Percentiles rank a stretch among this genome's conserved stretches.
These are phyloP conservation scores for Andrena trimmerana DNA, from an alignment of 2,888 invertebrate species.

Conservation along the genomic window DNA sequence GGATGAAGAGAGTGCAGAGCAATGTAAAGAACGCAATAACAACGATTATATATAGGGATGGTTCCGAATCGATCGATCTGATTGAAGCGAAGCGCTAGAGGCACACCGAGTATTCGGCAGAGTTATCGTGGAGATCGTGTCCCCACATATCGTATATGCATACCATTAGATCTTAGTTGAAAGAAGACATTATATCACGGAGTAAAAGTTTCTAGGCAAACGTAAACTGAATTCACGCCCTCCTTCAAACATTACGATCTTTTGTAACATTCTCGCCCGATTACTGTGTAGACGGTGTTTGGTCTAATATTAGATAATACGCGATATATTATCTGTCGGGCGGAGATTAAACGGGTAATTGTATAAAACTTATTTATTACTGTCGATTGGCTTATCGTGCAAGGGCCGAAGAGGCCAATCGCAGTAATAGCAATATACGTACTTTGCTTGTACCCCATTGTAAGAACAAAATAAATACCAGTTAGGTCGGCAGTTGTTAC, in stretches of 20 bases:
- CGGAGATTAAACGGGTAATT: constrained; percentile 42
- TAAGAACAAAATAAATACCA: constrained; percentile 57
- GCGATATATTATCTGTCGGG: constrained; percentile 37
- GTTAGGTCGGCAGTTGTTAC: constrained; percentile 46
- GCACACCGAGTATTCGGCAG: constrained; percentile 17
- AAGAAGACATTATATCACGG: constrained; percentile 29
- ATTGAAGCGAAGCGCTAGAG: constrained; percentile 31
- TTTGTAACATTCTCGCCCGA: constrained; percentile 23
- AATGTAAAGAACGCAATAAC: constrained; percentile 24
- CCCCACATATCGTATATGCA: background rate
- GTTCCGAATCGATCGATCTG: constrained; percentile 30
- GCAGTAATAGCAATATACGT: constrained; percentile 52
- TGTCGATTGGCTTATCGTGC: constrained; percentile 44
- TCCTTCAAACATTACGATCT: constrained; percentile 33
- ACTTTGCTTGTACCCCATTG: constrained; percentile 53
- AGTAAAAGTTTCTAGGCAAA: constrained; percentile 48
- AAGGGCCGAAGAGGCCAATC: constrained; percentile 39
- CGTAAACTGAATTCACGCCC: constrained; percentile 35
- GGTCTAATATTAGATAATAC: constrained; percentile 39
- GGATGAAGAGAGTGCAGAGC: constrained; percentile 14
- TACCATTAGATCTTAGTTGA: constrained; percentile 19
- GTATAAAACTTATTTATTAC: constrained; percentile 49
- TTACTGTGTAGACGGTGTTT: constrained; percentile 22
- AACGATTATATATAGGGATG: constrained; percentile 24
- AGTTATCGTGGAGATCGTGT: constrained; percentile 32